Base-by-base conservation (phyloP, 2,888 invertebrate species). In the Tiliacea citrago region DNA sequence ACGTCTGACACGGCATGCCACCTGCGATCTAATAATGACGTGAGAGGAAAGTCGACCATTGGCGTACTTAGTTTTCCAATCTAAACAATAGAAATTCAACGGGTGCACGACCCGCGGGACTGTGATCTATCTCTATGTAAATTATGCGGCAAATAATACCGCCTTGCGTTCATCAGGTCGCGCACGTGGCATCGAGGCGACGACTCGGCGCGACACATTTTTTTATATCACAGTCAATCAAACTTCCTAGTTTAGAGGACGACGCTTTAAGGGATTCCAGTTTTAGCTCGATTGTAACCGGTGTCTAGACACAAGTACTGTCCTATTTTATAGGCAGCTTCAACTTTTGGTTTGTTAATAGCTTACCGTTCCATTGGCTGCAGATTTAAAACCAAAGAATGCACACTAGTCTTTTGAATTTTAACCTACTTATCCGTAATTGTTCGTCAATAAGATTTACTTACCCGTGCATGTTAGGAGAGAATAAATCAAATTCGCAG, bases 11-110 rank as follows among this genome's bases (percentile, higher is more conserved):
- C 89, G 86, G 86, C 85, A 85, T 88, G 87, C 81, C 90, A 92
- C 91, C 92, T 92, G 92, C 90, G 91, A 92, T 93, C 92, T 92
- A 93, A 94, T 95, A 94, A 95, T 94, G 92, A 93, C 93, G 92
- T 92, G 94, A 93, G 92, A 91, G 94, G 93, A 94, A 95, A 96
- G 94, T 94, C 93, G 93, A 92, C 93, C 91, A 92, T 92, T 89
- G 90, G 88, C 87, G 91, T 94, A 94, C 95, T 96, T 95, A 95
- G 95, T 96, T 96, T 96, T 96, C 96, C 96, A 96, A 96, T 96
- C 94, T 96, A 96, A 96, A 96, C 96, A 96, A 96, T 96, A 96
- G 96, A 95, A 96, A 96, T 96, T 96, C 96, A 95, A 91, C 96
- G 95, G 96, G 95, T 95, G 95, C 95, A 88, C 93, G 92, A 82